These are phyloP conservation scores for Zosterops hypoxanthus DNA, from an alignment of 2,113 vertebrate species.

Conservation along the genomic window DNA sequence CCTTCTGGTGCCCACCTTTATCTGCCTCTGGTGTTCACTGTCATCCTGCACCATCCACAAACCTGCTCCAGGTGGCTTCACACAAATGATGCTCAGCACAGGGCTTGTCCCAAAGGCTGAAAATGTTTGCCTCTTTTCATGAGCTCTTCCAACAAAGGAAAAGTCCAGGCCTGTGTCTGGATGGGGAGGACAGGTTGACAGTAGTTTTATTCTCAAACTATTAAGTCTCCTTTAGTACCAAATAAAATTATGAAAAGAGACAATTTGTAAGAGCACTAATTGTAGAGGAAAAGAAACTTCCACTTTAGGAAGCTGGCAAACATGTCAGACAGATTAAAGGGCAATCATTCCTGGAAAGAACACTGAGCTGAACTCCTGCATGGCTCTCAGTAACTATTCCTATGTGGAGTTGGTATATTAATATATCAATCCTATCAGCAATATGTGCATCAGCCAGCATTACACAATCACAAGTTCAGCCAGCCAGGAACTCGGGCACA, in stretches of 20 bases:
- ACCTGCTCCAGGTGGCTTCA: not conserved
- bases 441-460: not conserved
- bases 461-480: not conserved
- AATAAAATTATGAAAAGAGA: not conserved
- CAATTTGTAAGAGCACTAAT: not conserved
- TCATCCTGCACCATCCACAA: not conserved
- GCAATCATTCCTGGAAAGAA: not conserved
- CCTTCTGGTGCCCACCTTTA: not conserved
- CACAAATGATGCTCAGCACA: not conserved
- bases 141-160: not conserved
- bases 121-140: not conserved
- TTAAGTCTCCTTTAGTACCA: not conserved
- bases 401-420: not conserved
- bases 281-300: not conserved
- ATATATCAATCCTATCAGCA: not conserved
- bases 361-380: not conserved
- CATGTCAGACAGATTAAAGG: not conserved
- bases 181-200: not conserved
- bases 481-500: not conserved
- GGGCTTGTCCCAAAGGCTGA: not conserved
- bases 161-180: not conserved
- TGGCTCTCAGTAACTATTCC: not conserved
- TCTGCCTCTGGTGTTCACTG: not conserved
- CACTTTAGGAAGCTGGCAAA: not conserved
- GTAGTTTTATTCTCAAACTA: not conserved